Evolutionary conservation across 2,888 invertebrate genomes (phyloP).

Genomic region (Incurvaria masculella): DNA sequence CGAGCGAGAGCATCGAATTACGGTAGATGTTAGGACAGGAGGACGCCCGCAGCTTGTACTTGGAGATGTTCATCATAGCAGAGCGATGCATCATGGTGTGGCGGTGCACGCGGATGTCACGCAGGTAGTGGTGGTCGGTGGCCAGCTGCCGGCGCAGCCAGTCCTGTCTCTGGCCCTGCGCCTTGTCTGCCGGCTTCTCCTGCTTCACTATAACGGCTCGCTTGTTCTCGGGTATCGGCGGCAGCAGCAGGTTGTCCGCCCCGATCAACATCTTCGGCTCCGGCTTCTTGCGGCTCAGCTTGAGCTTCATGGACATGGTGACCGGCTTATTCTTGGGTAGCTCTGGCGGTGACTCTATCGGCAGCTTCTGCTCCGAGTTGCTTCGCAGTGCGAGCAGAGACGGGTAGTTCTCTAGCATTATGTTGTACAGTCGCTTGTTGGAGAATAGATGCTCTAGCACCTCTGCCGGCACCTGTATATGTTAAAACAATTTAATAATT

Average conservation of each 20-base stretch:
- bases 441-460: constrained; percentile 62
- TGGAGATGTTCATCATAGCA: constrained; percentile 80
- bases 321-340: constrained; percentile 48
- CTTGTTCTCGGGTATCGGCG: constrained; percentile 46
- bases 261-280: constrained; percentile 41
- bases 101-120: constrained; percentile 68
- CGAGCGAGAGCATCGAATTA: constrained; percentile 82
- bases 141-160: constrained; percentile 53
- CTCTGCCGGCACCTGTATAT: constrained; percentile 64
- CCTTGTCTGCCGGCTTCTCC: constrained; percentile 22
- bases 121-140: constrained; percentile 65
- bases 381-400: constrained; percentile 62
- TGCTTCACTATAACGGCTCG: constrained; percentile 27
- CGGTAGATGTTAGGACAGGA: constrained; percentile 90
- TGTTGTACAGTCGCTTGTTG: constrained; percentile 65
- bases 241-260: constrained; percentile 38
- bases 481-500: constrained; percentile 13
- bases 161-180: constrained; percentile 23
- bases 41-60: constrained; percentile 81
- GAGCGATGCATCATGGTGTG: constrained; percentile 86
- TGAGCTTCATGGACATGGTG: constrained; percentile 62
- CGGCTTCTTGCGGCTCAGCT: constrained; percentile 37
- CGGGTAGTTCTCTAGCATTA: constrained; percentile 71
- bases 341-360: constrained; percentile 30
- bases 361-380: constrained; percentile 61